Evolutionary conservation across 1,140 invertebrate species (phyloP), one percentile per base, ranked within the genome.

Genomic region (Popillia japonica): DNA sequence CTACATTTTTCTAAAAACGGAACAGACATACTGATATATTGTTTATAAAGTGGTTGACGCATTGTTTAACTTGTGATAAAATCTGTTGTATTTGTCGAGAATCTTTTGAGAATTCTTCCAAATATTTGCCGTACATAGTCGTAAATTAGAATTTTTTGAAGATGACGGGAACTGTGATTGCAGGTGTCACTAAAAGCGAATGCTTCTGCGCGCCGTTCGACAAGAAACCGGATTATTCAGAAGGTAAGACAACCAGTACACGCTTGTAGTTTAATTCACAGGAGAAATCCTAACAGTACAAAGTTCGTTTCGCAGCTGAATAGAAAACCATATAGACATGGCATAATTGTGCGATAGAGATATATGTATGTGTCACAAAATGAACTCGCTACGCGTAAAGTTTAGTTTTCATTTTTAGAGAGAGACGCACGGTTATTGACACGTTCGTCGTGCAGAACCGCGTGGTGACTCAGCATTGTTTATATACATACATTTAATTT

Each of bases 151-250:
- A 34, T 2, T 34, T 34, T 4, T 34, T 34, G 4, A 34, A 34
- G 27, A 82, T 83, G 81, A 82, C 82, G 27, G 82, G 82, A 55
- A 77, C 79, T 64, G 42, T 82, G 76, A 75, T 84, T 84, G 75
- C 83, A 81, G 83, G 82, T 79, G 9, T 82, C 4, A 82, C 83
- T 42, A 84, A 79, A 79, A 84, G 80, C 61, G 81, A 84, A 42
- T 83, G 83, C 34, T 22, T 82, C 68, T 84, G 83, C 77, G 80
- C 76, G 11, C 17, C 42, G 0, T 10, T 48, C 77, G n/a, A n/a
- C 59, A 40, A 73, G 75, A 76, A 44, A 44, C 79, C 72, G 27
- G 61, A 72, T 48, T 80, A 44, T 76, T 76, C 81, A 82, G 79
- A 76, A 80, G 78, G 79, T 83, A 72, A 82, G 77, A 80, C 40